A percentile compares a stretch with the other conserved stretches of the same genome.
These are phyloP conservation scores for Phylloscopus trochiloides DNA, from an alignment of 2,113 vertebrate species.

Conservation along the genomic window DNA sequence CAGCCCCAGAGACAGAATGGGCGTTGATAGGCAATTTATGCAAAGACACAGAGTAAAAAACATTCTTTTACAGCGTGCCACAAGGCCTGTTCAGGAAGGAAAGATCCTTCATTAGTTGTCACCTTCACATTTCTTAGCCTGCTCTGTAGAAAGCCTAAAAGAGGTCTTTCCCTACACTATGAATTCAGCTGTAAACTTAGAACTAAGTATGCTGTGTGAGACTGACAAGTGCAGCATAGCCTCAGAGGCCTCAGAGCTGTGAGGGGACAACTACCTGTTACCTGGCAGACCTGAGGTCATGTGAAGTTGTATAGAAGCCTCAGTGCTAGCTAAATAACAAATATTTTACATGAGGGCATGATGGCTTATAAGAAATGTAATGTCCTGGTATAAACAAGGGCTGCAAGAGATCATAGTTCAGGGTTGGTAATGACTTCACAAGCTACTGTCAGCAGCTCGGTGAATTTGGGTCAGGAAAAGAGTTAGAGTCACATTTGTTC, in stretches of 20 bases:
- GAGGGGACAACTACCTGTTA: background rate
- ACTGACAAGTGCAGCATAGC: background rate
- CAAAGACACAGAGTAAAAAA: background rate
- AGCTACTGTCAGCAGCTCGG: background rate
- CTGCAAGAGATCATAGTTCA: conserved; percentile 31
- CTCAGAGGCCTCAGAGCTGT: background rate
- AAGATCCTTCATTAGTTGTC: background rate
- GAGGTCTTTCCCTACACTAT: background rate
- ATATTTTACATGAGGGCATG: background rate
- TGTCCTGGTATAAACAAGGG: background rate
- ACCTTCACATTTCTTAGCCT: background rate
- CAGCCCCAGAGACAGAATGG: background rate
- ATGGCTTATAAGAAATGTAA: background rate
- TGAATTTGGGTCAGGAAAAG: background rate
- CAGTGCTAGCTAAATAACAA: background rate
- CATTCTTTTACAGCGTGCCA: rapidly evolving
- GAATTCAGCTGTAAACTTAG: background rate
- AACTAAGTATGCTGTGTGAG: rapidly evolving
- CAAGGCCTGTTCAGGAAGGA: rapidly evolving
- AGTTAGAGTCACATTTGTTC: background rate
- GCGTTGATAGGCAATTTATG: background rate
- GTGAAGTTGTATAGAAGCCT: background rate
- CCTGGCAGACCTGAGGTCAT: background rate
- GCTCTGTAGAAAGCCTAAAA: background rate
- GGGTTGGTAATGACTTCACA: conserved; percentile 29